Evolutionary conservation across 2,888 invertebrate species (phyloP), one percentile per base, ranked within the genome.

Genomic region (Papilio gigon): DNA sequence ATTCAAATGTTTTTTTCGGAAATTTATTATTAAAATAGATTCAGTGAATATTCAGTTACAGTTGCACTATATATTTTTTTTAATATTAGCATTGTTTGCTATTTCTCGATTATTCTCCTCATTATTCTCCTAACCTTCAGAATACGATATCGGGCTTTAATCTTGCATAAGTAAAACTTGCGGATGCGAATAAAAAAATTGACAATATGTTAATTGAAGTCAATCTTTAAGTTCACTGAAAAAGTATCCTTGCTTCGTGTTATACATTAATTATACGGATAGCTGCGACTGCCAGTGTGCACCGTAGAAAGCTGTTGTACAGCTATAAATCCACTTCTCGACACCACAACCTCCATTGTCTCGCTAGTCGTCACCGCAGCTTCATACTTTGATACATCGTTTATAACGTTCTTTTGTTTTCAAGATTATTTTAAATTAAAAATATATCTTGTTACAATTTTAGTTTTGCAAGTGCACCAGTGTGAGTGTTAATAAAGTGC

Each of bases 271-370:
- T 62, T 58, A 58, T 44, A 30, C 53, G 30, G 9, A 30, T 56
- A 61, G 9, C 50, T 58, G 44, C 47, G 42, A 62, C 68, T 72
- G 73, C 75, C 75, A 71, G 66, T 76, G 69, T 74, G 74, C 75
- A 72, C 75, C 76, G 82, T 87, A 89, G 89, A 89, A 90, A 90
- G 89, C 87, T 83, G 82, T 73, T 74, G 67, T 69, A 73, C 78
- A 80, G 79, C 81, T 89, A 90, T 90, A 90, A 87, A 89, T 84
- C 85, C 78, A 83, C 83, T 83, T 81, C 80, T 75, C 80, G 77
- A 75, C 73, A 72, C 76, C 75, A 75, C 76, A 76, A 77, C 80
- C 76, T 78, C 80, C 90, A 91, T 91, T 90, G 86, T 89, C 84
- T 87, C 80, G 74, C 77, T 79, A 84, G 78, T 81, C 88, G 83